Evolutionary conservation across 2,797 vertebrate genomes (phyloP), one percentile per base, ranked within the genome.

Genomic region (Ciconia nigra): DNA sequence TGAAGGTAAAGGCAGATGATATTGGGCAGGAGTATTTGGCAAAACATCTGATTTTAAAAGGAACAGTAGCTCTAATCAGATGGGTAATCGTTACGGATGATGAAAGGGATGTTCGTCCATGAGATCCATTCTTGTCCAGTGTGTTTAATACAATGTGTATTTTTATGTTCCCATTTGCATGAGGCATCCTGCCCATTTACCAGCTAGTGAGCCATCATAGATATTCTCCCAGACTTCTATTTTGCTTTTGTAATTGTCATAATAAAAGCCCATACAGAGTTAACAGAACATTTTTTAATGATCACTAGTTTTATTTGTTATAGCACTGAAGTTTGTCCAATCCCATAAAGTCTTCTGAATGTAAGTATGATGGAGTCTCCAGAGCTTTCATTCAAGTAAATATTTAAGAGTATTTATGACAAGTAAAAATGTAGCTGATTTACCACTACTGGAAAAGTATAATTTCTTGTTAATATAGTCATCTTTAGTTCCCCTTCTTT

Each of bases 1-100:
- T 90, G 89, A 93, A 94, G 69, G 89, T 69, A 88, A 33, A 9
- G 18, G 31, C 61, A 86, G 82, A 87, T 88, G 46, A 86, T 91
- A 90, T 10, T 61, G 72, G 54, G 54, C 87, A 94, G 47, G 52
- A 83, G 24, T 71, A 54, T 78, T 89, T 95, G 92, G 72, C 76
- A 81, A 95, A 95, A 89, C 7, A 72, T 83, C 37, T 91, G 46
- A 89, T 83, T 93, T 90, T 37, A 71, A 88, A 87, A 83, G 61
- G 42, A 92, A 61, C 37, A 61, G 67, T 85, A 78, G 35, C 65
- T 95, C 74, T 92, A 92, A 87, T 89, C 61, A 62, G 51, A 58
- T 49, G 44, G n/a, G 33, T 85, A 54, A 86, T 71, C 59, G 52
- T 71, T 95, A 83, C 3, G 12, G 67, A n/a, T 87, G 69, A 87